A percentile compares a stretch with the other conserved stretches of the same genome.
Conservation (phyloP, 1,140 invertebrate genomes). For the Rhynchophorus ferrugineus region DNA sequence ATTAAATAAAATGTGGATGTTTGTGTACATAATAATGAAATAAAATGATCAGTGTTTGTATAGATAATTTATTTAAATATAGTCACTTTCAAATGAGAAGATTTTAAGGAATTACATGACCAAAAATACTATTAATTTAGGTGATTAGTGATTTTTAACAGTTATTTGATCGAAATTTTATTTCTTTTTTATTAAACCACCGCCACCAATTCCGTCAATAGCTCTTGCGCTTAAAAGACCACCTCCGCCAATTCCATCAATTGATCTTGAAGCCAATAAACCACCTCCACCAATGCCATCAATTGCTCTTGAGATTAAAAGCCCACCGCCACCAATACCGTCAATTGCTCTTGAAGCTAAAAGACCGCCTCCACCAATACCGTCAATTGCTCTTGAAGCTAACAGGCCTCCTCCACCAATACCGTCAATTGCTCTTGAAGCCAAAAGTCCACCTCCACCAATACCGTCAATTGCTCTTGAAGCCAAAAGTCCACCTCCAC, state of each 20-base stretch:
- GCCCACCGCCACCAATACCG: constrained; percentile 17
- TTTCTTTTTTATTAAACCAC: constrained; percentile 1
- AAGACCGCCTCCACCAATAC: constrained; percentile 18
- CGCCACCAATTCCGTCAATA: background rate
- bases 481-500: constrained; percentile 12
- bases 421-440: constrained; percentile 12
- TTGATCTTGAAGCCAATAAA: constrained; percentile 10
- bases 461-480: constrained; percentile 18
- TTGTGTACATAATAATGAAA: too few species aligned
- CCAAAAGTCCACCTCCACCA: constrained; percentile 20
- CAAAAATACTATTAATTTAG: too few species aligned
- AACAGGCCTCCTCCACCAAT: constrained; percentile 16
- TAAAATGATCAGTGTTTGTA: too few species aligned
- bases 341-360: constrained; percentile 16
- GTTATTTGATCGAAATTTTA: too few species aligned
- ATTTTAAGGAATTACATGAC: too few species aligned
- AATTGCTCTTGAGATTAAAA: constrained; percentile 12
- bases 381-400: constrained; percentile 14
- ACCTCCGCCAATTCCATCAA: constrained; percentile 9
- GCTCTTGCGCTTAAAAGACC: background rate
- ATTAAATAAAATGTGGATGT: too few species aligned
- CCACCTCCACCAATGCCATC: constrained; percentile 17
- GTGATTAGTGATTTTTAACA: too few species aligned
- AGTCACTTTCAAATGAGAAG: too few species aligned
- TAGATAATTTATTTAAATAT: too few species aligned